Base-by-base conservation (phyloP, 92 coral and sea anemone genomes). In the Epizoanthus stellaris region DNA sequence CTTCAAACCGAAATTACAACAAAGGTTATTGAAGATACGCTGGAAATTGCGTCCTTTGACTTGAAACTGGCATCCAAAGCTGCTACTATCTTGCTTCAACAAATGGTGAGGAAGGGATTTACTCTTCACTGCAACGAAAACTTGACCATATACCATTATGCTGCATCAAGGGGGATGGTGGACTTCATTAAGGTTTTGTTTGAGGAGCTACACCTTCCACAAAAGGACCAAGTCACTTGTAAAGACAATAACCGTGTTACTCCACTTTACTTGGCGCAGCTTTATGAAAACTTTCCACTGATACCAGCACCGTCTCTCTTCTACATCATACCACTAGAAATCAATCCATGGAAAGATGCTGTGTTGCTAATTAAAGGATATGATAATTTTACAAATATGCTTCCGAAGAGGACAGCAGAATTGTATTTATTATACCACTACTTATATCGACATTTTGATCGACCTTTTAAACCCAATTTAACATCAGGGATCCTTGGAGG, bases 101-200 rank as follows among this genome's bases (percentile, higher is more conserved):
- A 38, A 16, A 53, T 54, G 40, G 63, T 60, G 21, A 60, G 7
- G 30, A 38, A 6, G 5, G 82, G 82, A 0, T 76, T 76, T 76
- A 21, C 69, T 14, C 67, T 57, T 57, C 82, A 23, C 23, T 76
- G 82, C n/a, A n/a, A 60, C 16, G 43, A 38, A 60, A n/a, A 36
- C 19, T 17, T 77, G 12, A 77, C 82, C 8, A 17, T 77, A 0
- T 77, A 77, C 14, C 82, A 77, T 38, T 77, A 77, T 77, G 82
- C 82, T 17, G 82, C 82, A 1, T 77, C 82, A 16, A 59, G 82
- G 25, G 82, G 82, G 17, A 77, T 77, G 82, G 23, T 19, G 25
- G 82, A 60, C 1, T 39, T 77, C 21, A 77, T 77, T 25, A 17
- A 60, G 14, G 13, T 21, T 34, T 39, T 77, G 34, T 77, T 77